A percentile compares a stretch with the other conserved stretches of the same genome.
phyloP scores from a whole-genome alignment of 2,797 vertebrate species.

The Eupleurogrammus muticus region DNA sequence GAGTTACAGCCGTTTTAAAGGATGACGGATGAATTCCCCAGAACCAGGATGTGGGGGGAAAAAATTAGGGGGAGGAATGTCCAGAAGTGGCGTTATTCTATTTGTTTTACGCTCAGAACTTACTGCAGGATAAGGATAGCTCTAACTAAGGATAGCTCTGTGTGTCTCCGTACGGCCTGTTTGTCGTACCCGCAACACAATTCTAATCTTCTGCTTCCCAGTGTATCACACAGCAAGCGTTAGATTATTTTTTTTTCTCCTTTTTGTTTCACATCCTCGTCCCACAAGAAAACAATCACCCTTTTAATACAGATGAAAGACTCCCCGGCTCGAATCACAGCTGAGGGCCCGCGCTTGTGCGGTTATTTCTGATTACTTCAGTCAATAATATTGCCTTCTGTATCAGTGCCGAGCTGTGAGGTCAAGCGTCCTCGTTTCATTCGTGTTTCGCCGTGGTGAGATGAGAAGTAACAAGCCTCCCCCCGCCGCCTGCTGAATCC shows the following conservation, averaged over 20 bases:
- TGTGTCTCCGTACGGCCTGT: slow-evolving; percentile 7
- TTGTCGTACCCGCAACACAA: slow-evolving; percentile 13
- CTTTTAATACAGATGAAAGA: slow-evolving; percentile 71
- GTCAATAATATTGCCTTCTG: slow-evolving; percentile 43
- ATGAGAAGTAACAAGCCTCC: slow-evolving; percentile 46
- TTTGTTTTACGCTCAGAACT: not conserved
- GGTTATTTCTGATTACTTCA: slow-evolving; percentile 52
- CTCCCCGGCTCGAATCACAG: slow-evolving; percentile 52
- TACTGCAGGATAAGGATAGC: too few relatives aligned
- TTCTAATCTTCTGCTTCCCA: slow-evolving; percentile 28
- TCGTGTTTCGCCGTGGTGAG: slow-evolving; percentile 40
- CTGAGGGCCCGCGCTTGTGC: slow-evolving; percentile 40
- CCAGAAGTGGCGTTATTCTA: slow-evolving; percentile 1
- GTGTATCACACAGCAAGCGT: slow-evolving; percentile 47
- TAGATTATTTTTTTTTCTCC: slow-evolving; percentile 28
- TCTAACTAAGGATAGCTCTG: too few relatives aligned
- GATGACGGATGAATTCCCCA: slow-evolving; percentile 23
- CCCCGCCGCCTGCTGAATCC: slow-evolving; percentile 30
- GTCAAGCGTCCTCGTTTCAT: slow-evolving; percentile 63
- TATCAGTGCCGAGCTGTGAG: slow-evolving; percentile 39
- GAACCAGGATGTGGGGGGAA: not conserved
- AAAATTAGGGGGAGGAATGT: not conserved
- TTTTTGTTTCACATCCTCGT: slow-evolving; percentile 36
- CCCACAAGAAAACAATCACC: slow-evolving; percentile 62
- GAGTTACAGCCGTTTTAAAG: slow-evolving; percentile 4